Evolutionary conservation across 2,113 vertebrate genomes (phyloP), one percentile per base, ranked within the genome.

Genomic region (Pao palembangensis): DNA sequence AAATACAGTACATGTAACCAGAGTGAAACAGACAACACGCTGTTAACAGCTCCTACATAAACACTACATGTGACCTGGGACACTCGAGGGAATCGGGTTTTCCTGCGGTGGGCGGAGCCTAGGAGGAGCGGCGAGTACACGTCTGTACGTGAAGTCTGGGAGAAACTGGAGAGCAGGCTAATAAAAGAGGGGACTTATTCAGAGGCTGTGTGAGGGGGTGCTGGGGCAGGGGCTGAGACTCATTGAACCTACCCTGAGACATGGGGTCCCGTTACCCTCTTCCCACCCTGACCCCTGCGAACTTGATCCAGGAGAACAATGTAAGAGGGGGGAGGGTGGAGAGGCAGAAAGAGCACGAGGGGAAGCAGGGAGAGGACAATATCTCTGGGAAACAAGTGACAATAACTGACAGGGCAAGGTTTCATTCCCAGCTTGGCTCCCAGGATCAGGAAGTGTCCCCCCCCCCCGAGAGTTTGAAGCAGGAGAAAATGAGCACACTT

Each of bases 121-220:
- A 14, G 56, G 48, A 52, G 46, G 52, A 55, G 73, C 49, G 43
- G 42, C 6, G 44, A 54, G 20, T 34, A 57, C 64, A 2, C 42
- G 48, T 73, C 72, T 69, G 79, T 71, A 65, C 80, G 87, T 85
- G 63, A 71, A 73, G 90, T 71, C 77, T 80, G 80, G 8, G 83
- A 82, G 91, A 92, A 93, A 94, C 88, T 68, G 79, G 89, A 92
- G 89, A 87, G 31, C 85, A 71, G 81, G 66, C 67, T 79, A 85
- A 89, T 90, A 91, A 89, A 88, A 79, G 59, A 51, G 44, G 84
- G 80, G 79, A 78, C 64, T 59, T 74, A 87, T 90, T 85, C 86
- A 87, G 69, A 82, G 75, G 57, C 66, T 44, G 71, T 61, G 52
- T 61, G 62, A 59, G 65, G 42, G 78, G 80, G 51, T n/a, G 17